Evolutionary conservation across 2,888 invertebrate species (phyloP), one percentile per base, ranked within the genome.

Genomic region (Mechanitis mazaeus): DNA sequence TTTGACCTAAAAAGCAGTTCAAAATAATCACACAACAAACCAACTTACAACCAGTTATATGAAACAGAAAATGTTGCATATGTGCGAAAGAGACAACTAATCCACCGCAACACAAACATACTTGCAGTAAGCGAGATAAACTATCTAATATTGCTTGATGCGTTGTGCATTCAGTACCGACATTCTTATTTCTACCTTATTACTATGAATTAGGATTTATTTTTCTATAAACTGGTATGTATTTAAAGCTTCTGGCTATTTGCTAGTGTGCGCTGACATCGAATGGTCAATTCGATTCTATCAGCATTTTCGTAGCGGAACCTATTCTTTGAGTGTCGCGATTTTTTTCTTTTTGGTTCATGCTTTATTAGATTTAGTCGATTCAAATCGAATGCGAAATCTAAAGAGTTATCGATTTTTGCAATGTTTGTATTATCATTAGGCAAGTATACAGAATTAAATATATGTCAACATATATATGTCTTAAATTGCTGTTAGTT

Each of bases 61-160:
- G 71, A 68, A 68, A 60, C 77, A 82, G 69, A 60, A 71, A 45
- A 54, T 63, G 56, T 59, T 56, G 56, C 60, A 55, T 64, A 70
- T 55, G 78, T 69, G 69, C 53, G 65, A 82, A 68, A 67, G 78
- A 72, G 81, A 80, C 58, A 62, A 66, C 64, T 50, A 65, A 73
- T 69, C 72, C 74, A 80, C 75, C 76, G 76, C 78, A 81, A 79
- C 76, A 81, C 74, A 82, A 82, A 81, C 79, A 81, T 72, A 73
- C 75, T 75, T 73, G 73, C 76, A 74, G 70, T 72, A 71, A 74
- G 72, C 72, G 72, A 75, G 74, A 74, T 73, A 78, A 76, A 75
- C 74, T 72, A 75, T 74, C 74, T 68, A 66, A 68, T 68, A 66
- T 63, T 64, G 70, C 67, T 71, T 67, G 68, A 69, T 69, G 69